phyloP scores from a whole-genome alignment of 2,888 invertebrate genomes.

The Hypena proboscidalis region DNA sequence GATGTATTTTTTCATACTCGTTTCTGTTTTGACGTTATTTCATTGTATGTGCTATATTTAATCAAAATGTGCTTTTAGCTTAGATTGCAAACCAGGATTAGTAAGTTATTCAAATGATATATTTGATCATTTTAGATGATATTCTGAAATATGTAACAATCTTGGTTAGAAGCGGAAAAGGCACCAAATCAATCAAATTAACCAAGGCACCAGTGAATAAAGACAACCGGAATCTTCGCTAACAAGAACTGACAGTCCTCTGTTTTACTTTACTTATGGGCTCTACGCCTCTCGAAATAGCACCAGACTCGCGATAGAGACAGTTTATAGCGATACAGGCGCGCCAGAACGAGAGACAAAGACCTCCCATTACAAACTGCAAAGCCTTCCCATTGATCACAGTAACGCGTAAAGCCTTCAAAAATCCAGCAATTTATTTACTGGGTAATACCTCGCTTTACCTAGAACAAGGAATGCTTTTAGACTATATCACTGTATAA shows the following conservation, averaged over 20 bases:
- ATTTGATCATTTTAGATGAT: too few relatives aligned
- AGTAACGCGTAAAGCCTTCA: slow-evolving; percentile 78
- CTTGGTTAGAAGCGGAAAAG: slow-evolving; percentile 12
- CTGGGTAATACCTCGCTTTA: slow-evolving; percentile 62
- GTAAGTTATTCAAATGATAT: too few relatives aligned
- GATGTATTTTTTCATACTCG: too few relatives aligned
- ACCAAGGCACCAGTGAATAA: slow-evolving; percentile 48
- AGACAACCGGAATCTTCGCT: slow-evolving; percentile 60
- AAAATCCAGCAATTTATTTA: slow-evolving; percentile 82
- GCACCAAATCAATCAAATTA: slow-evolving; percentile 61
- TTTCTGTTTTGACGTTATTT: too few relatives aligned
- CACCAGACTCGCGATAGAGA: slow-evolving; percentile 56
- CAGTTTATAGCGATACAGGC: slow-evolving; percentile 30
- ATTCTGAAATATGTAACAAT: neutral
- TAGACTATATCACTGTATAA: slow-evolving; percentile 17
- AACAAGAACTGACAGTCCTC: slow-evolving; percentile 72
- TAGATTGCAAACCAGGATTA: too few relatives aligned
- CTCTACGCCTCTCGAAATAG: slow-evolving; percentile 60
- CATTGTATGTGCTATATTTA: too few relatives aligned
- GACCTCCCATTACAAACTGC: slow-evolving; percentile 75
- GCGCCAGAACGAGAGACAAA: slow-evolving; percentile 52
- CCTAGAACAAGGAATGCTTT: slow-evolving; percentile 25
- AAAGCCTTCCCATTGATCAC: slow-evolving; percentile 80
- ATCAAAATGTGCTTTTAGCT: too few relatives aligned
- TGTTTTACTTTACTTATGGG: slow-evolving; percentile 49